Evolutionary conservation across 2,797 vertebrate species (phyloP).

Genomic region (Danio kyathit): DNA sequence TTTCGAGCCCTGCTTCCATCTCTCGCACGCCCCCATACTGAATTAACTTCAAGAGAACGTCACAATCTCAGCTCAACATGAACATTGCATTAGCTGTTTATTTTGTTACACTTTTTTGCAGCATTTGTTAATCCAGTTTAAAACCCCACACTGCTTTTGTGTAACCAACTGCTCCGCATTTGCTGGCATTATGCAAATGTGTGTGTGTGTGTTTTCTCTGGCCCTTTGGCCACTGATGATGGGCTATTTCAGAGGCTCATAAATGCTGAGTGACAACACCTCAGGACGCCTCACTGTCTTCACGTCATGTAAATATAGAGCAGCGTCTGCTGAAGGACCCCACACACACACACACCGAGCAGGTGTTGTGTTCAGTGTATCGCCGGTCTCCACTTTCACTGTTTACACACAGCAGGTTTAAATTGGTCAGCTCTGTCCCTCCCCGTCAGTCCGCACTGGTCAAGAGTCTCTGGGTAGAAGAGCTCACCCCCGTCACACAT

Average conservation of each 20-base stretch:
- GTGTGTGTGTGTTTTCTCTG: conserved; percentile 10
- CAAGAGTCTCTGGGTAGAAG: conserved; percentile 40
- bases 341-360: conserved; percentile 18
- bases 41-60: too few species aligned
- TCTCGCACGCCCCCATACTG: too few species aligned
- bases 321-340: conserved; percentile 16
- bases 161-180: too few species aligned
- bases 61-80: too few species aligned
- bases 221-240: conserved; percentile 50
- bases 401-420: conserved; percentile 45
- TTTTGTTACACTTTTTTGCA: too few species aligned
- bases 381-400: conserved; percentile 51
- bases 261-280: conserved; percentile 79
- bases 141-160: too few species aligned
- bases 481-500: conserved; percentile 63
- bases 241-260: conserved; percentile 69
- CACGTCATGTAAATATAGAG: conserved; percentile 82
- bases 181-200: background rate
- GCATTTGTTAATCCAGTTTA: too few species aligned
- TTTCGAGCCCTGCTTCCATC: too few species aligned
- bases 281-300: conserved; percentile 81
- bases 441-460: conserved; percentile 33
- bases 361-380: conserved; percentile 51
- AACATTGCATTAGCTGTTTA: too few species aligned
- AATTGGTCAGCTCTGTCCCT: conserved; percentile 55